Evolutionary conservation across 2,797 vertebrate genomes (phyloP), one percentile per base, ranked within the genome.

Genomic region (Vireo griseus): DNA sequence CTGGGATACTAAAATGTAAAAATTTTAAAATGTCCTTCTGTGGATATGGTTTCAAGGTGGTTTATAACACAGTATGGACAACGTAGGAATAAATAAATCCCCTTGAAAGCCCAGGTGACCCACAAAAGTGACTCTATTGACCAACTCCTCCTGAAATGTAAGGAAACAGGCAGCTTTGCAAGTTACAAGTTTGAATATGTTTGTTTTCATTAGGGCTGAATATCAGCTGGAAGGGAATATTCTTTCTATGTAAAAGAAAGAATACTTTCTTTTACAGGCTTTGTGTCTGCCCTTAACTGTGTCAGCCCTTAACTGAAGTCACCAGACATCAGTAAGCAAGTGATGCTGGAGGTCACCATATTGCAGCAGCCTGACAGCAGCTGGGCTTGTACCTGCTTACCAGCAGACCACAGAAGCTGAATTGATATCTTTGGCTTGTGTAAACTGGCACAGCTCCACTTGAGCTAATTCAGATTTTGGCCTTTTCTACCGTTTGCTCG

Each of bases 391-490:
- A 82, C 90, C 88, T 92, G 76, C 86, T 61, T 31, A 52, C 67
- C 77, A 59, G 54, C 57, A 61, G 86, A 28, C 52, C 63, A 26
- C 61, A 57, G 75, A 35, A 85, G 51, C 80, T 76, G 74, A 63
- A 66, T 86, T 74, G 66, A 35, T 76, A 50, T 44, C 9, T 77
- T 51, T 74, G 66, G 50, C 85, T 83, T 67, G 54, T 65, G 54
- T 75, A 73, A 92, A 69, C 39, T 92, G 92, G 74, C 90, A 50
- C 21, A 4, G 29, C 86, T 95, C 86, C 81, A 71, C 75, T 44
- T 29, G 35, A 91, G 65, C 91, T 92, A 67, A 67, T 85, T 89
- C 62, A 89, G 93, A 62, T 87, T 94, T 90, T 78, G 77, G 86
- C 57, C 81, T 90, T 92, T 86, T 90, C 75, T 80, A 16, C 85